Evolutionary conservation across 2,888 invertebrate genomes (phyloP), one percentile per base, ranked within the genome.

Genomic region (Drosophila atripex): DNA sequence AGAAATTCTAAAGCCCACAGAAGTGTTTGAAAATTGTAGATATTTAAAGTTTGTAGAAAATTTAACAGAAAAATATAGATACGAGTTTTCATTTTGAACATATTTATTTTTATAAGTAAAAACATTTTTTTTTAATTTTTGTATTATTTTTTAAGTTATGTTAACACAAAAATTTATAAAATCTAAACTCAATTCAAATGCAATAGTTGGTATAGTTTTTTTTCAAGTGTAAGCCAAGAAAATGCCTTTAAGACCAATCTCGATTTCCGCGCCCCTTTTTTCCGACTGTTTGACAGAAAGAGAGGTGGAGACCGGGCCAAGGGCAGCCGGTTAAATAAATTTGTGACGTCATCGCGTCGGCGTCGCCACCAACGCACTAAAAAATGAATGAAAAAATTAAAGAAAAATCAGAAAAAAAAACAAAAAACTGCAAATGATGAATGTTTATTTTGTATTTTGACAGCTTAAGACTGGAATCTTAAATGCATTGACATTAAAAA

Each of bases 321-420:
- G 60, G 51, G 51, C 60, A 60, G 9, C 60, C 11, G 51, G 35
- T 56, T 51, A 38, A 63, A 51, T 30, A 11, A 23, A 51, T 46
- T 23, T 30, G 35, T 60, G 60, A 60, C 60, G 60, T 63, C 60
- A 63, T 16, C 2, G 51, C 63, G 45, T 60, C n/a, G 51, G 60
- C 28, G 47, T 49, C 43, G 1, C 18, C n/a, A 18, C 63, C 63
- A 63, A 63, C 63, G 60, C 63, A 45, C 23, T 1, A 45, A 32
- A 63, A 63, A 14, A 3, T 32, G 11, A 54, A 16, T 35, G 14
- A n/a, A 28, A 28, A 28, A 28, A 9, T 28, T 28, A 28, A 28
- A 28, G 9, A 28, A 45, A 11, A 39, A 45, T 45, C 21, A 3
- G 4, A 14, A 25, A 16, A 23, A 14, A 25, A 16, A 35, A 8